A percentile compares a stretch with the other conserved stretches of the same genome.
Evolutionary conservation across 2,888 invertebrate genomes (phyloP).

Genomic region (Cosmopolites sordidus): DNA sequence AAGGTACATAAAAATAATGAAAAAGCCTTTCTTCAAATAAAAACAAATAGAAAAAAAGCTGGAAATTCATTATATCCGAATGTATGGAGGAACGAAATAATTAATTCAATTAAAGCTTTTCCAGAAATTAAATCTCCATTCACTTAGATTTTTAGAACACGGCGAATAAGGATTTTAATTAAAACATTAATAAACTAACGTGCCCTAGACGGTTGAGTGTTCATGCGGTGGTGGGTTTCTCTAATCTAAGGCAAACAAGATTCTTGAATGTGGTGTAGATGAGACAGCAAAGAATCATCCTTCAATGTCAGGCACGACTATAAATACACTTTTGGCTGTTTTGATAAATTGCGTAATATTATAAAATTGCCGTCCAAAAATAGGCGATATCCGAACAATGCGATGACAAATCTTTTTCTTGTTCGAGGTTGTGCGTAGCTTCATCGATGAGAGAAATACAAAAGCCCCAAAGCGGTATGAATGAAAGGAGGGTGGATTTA

Average conservation of each 20-base stretch:
- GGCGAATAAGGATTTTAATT: conserved; percentile 23
- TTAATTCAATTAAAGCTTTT: too few relatives aligned
- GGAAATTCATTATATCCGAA: too few relatives aligned
- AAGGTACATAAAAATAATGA: too few relatives aligned
- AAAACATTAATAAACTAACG: conserved; percentile 25
- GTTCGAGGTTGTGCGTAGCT: background rate
- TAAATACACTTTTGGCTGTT: background rate
- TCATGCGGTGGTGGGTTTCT: conserved; percentile 21
- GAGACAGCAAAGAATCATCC: background rate
- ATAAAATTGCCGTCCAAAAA: background rate
- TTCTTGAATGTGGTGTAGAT: background rate
- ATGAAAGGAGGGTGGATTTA: too few relatives aligned
- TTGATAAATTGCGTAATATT: background rate
- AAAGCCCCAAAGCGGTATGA: too few relatives aligned
- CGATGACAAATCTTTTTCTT: background rate
- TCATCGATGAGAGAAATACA: too few relatives aligned
- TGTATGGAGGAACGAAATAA: too few relatives aligned
- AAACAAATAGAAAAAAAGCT: too few relatives aligned
- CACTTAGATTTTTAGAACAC: conserved; percentile 20
- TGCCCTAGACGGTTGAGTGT: conserved; percentile 15
- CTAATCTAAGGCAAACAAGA: conserved; percentile 23
- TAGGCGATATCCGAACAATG: background rate
- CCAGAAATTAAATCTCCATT: conserved; percentile 15
- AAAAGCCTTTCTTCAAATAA: too few relatives aligned
- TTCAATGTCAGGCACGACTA: background rate